Base-by-base conservation (phyloP, 2,888 invertebrate species). In the Spilosoma lubricipeda region DNA sequence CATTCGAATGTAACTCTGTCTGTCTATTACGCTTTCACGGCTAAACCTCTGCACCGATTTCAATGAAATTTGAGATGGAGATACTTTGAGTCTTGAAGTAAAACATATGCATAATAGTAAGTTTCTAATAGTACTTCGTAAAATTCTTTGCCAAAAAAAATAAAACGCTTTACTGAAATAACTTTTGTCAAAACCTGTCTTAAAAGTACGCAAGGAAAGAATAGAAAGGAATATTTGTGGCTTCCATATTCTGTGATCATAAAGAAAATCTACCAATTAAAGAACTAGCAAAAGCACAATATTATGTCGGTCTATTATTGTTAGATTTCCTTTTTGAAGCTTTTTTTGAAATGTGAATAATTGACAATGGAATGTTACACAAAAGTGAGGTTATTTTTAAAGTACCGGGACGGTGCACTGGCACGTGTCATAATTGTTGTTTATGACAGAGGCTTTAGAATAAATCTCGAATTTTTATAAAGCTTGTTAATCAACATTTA, bases 181-280 rank as follows among this genome's bases (percentile, higher is more conserved):
- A 48, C 11, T 5, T n/a, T 45, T 45, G n/a, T n/a, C 52, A 52
- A n/a, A n/a, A 9, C 0, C 0, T 56, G 0, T 11, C 56, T 13
- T 27, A 56, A 56, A 56, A n/a, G 11, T 52, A 56, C 56, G 23
- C 56, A 11, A 9, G 3, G 9, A 56, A 56, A 56, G 56, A n/a
- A 56, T 56, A 56, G n/a, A 45, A 27, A 5, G 13, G 15, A 42
- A 45, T 3, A 9, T n/a, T 33, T 63, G 45, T 45, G 27, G 52
- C 39, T 23, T 13, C 56, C 59, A 33, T 33, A 23, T 33, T 33
- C 0, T n/a, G n/a, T 74, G 70, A 75, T 52, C 75, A 74, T 66
- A 63, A 79, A 80, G 78, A 79, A 77, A 78, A 70, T 74, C 76
- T 73, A 73, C 76, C 71, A 77, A 79, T 79, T 77, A 84, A 81